Evolutionary conservation across 2,797 vertebrate species (phyloP).

Genomic region (Scyliorhinus canicula): DNA sequence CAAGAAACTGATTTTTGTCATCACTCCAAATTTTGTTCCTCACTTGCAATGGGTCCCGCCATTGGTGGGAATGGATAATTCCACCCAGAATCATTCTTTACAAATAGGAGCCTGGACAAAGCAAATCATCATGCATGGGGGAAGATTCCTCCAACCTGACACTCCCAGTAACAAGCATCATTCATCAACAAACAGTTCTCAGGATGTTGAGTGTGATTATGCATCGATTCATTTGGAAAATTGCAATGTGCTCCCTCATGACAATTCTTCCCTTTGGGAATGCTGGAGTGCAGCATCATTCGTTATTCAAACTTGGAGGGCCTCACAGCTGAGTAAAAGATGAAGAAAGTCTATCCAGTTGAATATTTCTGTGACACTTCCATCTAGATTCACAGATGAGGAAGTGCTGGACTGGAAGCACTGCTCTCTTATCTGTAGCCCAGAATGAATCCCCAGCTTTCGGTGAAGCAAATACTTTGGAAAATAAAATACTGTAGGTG

Average conservation of each 20-base stretch:
- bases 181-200: not conserved
- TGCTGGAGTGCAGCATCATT: not conserved
- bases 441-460: not conserved
- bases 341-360: not conserved
- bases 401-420: not conserved
- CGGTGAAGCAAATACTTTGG: not conserved
- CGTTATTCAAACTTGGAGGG: not conserved
- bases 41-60: no score
- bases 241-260: not conserved
- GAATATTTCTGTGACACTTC: not conserved
- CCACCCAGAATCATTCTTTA: not conserved
- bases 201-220: not conserved
- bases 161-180: not conserved
- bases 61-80: no score
- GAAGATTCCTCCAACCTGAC: not conserved
- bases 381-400: not conserved
- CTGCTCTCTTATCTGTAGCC: not conserved
- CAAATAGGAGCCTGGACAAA: not conserved
- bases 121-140: not conserved
- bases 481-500: not conserved
- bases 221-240: no score
- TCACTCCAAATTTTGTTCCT: no score
- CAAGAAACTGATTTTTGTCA: no score
- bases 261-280: not conserved
- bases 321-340: not conserved